Evolutionary conservation across 2,888 invertebrate genomes (phyloP), one percentile per base, ranked within the genome.

Genomic region (Tiliacea citrago): DNA sequence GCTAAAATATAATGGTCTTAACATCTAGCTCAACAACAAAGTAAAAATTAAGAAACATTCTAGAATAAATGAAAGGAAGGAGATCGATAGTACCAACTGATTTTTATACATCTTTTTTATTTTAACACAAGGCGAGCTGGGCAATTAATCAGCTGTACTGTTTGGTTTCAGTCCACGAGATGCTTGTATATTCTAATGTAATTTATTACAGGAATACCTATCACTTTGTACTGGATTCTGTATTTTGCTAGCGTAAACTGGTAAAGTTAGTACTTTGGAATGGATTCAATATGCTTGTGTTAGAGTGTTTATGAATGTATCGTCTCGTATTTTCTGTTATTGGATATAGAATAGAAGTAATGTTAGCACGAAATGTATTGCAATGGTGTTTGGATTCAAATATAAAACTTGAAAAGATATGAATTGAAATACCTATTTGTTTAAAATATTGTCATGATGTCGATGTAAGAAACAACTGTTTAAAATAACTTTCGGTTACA

Each of bases 121-220:
- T 82, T 82, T 68, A 80, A 68, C 74, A 58, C 88, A 75, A 80
- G 79, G 75, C 75, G 66, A 86, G 75, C 73, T 66, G 12, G 71
- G 81, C 82, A 86, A 86, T 87, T 87, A 86, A 87, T 87, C 86
- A 87, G 81, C 62, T 80, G 70, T 70, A 73, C 74, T 70, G 74
- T 84, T 86, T 81, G 83, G 83, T 85, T 87, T 81, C 73, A 79
- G 81, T 79, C 67, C 65, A 75, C 85, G 68, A 77, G 80, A 72
- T 67, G 81, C 77, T 82, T 87, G 84, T 87, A 75, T 86, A 86
- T 86, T 84, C 76, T 83, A 82, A 80, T 81, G 78, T 86, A 80
- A 87, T 87, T 87, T 87, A 87, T 85, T 79, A 80, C 75, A 76
- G n/a, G 60, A 75, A 78, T 71, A 82, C 71, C 80, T 76, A 85